Conservation (phyloP, 2,888 invertebrate genomes). For the Zygothrica quintamaculata region DNA sequence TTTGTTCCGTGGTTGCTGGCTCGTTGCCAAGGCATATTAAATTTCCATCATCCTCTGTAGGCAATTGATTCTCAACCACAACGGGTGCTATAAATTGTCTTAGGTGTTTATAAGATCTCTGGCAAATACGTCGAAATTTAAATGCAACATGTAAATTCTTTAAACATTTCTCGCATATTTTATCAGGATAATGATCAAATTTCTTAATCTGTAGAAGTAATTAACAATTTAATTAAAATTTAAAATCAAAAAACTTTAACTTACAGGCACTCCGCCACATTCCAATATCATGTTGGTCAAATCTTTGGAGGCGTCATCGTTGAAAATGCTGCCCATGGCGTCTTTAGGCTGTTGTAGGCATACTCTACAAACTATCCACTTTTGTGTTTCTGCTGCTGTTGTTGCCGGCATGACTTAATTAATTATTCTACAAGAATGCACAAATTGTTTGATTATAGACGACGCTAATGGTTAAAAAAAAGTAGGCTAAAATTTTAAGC, state of each 20-base stretch:
- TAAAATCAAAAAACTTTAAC: conserved; percentile 19
- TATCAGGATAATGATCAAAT: conserved; percentile 82
- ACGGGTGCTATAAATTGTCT: conserved; percentile 82
- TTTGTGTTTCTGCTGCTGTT: conserved; percentile 60
- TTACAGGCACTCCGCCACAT: conserved; percentile 82
- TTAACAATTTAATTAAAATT: not conserved
- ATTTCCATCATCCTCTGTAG: conserved; percentile 31
- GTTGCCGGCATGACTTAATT: conserved; percentile 50
- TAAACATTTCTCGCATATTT: conserved; percentile 78
- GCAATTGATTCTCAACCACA: conserved; percentile 63
- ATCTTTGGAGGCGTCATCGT: conserved; percentile 76
- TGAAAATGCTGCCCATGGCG: conserved; percentile 78
- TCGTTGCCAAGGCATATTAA: conserved; percentile 23
- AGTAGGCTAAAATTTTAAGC: conserved; percentile 50
- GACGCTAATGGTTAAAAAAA: conserved; percentile 54
- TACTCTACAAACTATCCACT: conserved; percentile 81
- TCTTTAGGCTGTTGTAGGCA: conserved; percentile 81
- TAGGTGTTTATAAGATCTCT: conserved; percentile 80
- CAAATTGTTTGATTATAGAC: conserved; percentile 30
- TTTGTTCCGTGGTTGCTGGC: conserved; percentile 18
- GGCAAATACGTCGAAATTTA: conserved; percentile 78
- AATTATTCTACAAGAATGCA: conserved; percentile 12
- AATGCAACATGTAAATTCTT: conserved; percentile 74
- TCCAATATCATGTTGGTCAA: conserved; percentile 81
- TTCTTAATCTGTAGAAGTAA: conserved; percentile 69